phyloP scores from a whole-genome alignment of 1,140 invertebrate genomes.

The Nasonia longicornis region DNA sequence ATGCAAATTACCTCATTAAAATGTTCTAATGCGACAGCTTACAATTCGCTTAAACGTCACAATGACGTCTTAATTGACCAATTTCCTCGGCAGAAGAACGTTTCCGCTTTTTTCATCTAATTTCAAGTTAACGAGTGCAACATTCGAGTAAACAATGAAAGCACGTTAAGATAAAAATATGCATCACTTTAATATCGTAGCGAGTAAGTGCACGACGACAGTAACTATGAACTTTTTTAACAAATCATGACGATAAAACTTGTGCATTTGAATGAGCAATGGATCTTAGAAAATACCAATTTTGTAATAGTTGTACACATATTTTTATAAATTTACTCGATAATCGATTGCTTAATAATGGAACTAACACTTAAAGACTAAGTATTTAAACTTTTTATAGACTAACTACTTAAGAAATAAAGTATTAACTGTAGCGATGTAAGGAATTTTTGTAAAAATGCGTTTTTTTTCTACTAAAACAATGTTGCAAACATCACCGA shows the following conservation, averaged over 20 bases:
- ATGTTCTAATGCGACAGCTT: not conserved
- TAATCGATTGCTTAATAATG: constrained; percentile 31
- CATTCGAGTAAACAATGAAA: not conserved
- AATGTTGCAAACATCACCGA: constrained; percentile 11
- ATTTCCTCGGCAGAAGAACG: constrained; percentile 25
- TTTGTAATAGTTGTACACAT: constrained; percentile 31
- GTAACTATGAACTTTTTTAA: too few relatives aligned
- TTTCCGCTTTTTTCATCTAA: constrained; percentile 40
- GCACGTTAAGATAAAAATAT: not conserved
- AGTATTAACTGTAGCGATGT: constrained; percentile 37
- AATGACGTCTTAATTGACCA: not conserved
- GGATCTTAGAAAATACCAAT: constrained; percentile 17
- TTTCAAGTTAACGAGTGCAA: constrained; percentile 26
- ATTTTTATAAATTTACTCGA: constrained; percentile 32
- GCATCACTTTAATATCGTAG: not conserved
- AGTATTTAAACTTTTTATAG: constrained; percentile 31
- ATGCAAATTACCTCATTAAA: not conserved
- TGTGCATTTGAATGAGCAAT: not conserved
- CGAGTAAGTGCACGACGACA: too few relatives aligned
- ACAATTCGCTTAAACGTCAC: not conserved
- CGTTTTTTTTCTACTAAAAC: constrained; percentile 26
- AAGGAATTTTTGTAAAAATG: constrained; percentile 30
- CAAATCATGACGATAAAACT: not conserved
- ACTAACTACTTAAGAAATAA: constrained; percentile 39
- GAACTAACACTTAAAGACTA: constrained; percentile 26